Base-by-base conservation (phyloP, 2,113 vertebrate genomes). In the Pterocles burchelli region DNA sequence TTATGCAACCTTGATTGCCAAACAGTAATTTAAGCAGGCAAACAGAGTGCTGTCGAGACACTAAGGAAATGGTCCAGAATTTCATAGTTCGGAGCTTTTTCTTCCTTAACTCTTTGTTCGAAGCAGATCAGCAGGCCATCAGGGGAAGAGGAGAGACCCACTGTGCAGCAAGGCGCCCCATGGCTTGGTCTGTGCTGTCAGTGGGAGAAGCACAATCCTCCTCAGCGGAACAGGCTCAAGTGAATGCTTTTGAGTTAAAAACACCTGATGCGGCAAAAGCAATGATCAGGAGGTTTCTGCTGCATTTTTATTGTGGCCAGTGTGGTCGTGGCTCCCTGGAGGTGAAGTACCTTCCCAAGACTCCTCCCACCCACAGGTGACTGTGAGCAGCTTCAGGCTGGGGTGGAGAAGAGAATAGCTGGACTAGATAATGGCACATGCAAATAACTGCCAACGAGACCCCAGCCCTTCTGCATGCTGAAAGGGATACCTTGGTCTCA, bases 131-230 rank as follows among this genome's bases (percentile, higher is more conserved):
- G 20, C 41, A 24, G 75, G 17, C 20, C 22, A 26, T n/a, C 2
- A 3, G 7, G 46, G 54, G 12, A 2, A 14, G 31, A 51, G 73
- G 17, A 36, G 36, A 51, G 25, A 72, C 8, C 18, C 8, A 3
- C 36, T 3, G 0, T 46, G 54, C 14, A 45, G 18, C 1, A 1
- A 21, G 18, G 22, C 5, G 6, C 19, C 6, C 36, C 43, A 8
- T 1, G 6, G n/a, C 16, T 34, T 17, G 0, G 45, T 54, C 10
- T 0, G 0, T 5, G 21, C 26, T 1, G 0, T 3, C 48, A 45
- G 21, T 0, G 0, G 24, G 17, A 52, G 26, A 28, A 26, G 11
- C 18, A 48, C 26, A 67, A 13, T 43, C 19, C 11, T 55, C 26
- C 17, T 41, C 19, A 26, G 33, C 4, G 1, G 5, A 3, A 1